These are phyloP conservation scores for Chaetodon auriga DNA, from an alignment of 2,113 vertebrate genomes.

Conservation along the genomic window DNA sequence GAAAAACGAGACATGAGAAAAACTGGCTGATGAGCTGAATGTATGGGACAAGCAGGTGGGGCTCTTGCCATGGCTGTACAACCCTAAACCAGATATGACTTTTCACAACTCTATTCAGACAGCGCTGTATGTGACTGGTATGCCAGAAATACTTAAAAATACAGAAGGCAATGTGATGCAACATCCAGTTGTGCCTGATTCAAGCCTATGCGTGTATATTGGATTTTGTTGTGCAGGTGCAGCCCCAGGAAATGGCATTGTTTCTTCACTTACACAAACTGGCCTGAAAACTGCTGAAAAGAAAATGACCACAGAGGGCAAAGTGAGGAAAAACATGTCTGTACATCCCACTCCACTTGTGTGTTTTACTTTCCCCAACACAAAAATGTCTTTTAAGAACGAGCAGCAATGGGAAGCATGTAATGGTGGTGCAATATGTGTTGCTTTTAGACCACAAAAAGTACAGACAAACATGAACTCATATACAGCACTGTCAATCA, in stretches of 20 bases:
- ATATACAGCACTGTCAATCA: too few relatives aligned
- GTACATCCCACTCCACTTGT: not conserved
- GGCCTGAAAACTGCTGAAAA: not conserved
- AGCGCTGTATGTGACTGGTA: not conserved
- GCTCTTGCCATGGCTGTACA: not conserved
- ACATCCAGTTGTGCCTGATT: not conserved
- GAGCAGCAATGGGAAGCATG: too few relatives aligned
- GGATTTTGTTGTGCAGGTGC: not conserved
- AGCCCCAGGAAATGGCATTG: not conserved
- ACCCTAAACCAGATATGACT: not conserved
- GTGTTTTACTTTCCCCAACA: too few relatives aligned
- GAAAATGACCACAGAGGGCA: not conserved
- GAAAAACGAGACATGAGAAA: slow-evolving; percentile 13
- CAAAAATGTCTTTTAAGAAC: too few relatives aligned
- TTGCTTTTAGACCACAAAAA: too few relatives aligned
- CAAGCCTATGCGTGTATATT: not conserved
- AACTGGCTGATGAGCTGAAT: slow-evolving; percentile 12
- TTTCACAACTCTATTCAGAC: not conserved
- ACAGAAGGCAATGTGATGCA: not conserved
- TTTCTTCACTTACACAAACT: not conserved
- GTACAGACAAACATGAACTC: too few relatives aligned
- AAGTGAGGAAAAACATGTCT: not conserved
- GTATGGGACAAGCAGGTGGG: not conserved
- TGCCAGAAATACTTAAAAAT: not conserved
- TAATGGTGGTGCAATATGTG: too few relatives aligned